These are phyloP conservation scores for Oreochromis mossambicus DNA, from an alignment of 2,797 vertebrate species.

Conservation along the genomic window DNA sequence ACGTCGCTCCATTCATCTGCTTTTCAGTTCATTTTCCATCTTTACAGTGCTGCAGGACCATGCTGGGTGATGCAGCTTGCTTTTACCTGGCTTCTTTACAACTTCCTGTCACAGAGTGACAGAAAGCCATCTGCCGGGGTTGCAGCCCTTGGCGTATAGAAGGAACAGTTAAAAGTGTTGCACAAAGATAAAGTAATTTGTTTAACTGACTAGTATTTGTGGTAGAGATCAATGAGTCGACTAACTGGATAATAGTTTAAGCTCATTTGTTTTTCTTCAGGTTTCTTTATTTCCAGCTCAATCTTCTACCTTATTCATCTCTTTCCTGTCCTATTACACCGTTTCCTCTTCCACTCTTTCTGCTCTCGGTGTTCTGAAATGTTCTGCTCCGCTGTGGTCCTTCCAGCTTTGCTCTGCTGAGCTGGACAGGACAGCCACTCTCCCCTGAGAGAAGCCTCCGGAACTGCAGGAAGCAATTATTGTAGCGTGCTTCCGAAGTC, in stretches of 20 bases:
- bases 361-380: slow-evolving; percentile 1
- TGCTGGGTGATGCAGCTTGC: not conserved
- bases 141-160: not conserved
- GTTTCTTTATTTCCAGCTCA: not conserved
- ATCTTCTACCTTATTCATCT: not conserved
- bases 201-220: not conserved
- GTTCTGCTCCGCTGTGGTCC: slow-evolving; percentile 45
- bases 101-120: not conserved
- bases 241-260: not conserved
- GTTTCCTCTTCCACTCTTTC: not conserved
- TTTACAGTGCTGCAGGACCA: not conserved
- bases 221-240: not conserved
- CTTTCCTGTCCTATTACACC: not conserved
- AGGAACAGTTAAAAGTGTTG: not conserved
- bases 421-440: slow-evolving; percentile 54
- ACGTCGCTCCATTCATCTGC: not conserved
- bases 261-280: not conserved
- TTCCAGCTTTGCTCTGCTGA: slow-evolving; percentile 56
- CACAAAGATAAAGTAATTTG: not conserved
- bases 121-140: not conserved
- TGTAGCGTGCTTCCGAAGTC: slow-evolving; percentile 65
- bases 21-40: not conserved
- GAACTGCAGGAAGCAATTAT: slow-evolving; percentile 69
- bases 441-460: slow-evolving; percentile 65
- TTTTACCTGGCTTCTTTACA: not conserved